Conservation (phyloP, 2,888 invertebrate genomes). For the Eupithecia pulchellata region DNA sequence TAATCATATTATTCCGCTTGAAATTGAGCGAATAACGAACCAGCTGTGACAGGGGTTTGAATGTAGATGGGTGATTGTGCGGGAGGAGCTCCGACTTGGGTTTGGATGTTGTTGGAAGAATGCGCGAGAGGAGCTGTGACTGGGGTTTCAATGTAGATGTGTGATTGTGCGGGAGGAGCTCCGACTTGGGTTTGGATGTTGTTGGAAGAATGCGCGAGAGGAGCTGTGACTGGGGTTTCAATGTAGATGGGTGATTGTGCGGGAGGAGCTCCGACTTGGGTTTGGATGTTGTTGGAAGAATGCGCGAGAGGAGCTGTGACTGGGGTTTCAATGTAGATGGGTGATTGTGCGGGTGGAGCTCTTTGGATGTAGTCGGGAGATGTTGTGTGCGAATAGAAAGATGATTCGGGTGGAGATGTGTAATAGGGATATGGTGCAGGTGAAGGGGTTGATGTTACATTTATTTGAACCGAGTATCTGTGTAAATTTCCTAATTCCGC, state of each 20-base stretch:
- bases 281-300: no score
- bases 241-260: no score
- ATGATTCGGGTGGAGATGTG: constrained; percentile 31
- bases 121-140: no score
- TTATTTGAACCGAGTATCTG: constrained; percentile 44
- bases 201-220: no score
- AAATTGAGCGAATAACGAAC: constrained; percentile 19
- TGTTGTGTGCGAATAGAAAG: constrained; percentile 25
- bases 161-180: no score
- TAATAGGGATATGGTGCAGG: constrained; percentile 31
- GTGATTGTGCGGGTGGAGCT: constrained; percentile 24
- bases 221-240: no score
- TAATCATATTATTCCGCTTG: constrained; percentile 26
- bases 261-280: no score
- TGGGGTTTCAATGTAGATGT: no score
- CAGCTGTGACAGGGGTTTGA: constrained; percentile 20
- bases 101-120: no score
- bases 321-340: constrained; percentile 21
- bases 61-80: constrained; percentile 13
- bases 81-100: no score
- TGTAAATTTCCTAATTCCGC: constrained; percentile 47
- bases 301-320: constrained; percentile 21
- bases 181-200: no score
- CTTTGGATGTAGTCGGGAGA: constrained; percentile 26
- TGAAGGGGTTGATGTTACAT: constrained; percentile 35